Evolutionary conservation across 2,888 invertebrate species (phyloP).

Genomic region (Caenorhabditis parvicauda): DNA sequence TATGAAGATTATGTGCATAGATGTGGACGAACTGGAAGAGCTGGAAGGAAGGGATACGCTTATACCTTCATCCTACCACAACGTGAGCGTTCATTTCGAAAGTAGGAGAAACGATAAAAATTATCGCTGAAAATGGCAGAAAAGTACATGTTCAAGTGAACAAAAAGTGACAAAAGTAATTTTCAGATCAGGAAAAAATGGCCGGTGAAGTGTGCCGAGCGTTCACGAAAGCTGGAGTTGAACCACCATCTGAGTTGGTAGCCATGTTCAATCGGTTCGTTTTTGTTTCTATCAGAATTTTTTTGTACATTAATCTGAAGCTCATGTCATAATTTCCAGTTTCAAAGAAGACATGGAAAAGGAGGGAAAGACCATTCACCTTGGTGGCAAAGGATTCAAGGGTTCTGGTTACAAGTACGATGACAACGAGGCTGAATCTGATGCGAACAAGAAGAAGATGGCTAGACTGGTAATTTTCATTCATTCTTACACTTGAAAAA

Average conservation of each 20-base stretch:
- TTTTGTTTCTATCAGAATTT: no score
- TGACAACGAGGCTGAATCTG: slow-evolving; percentile 92
- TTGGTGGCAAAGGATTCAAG: slow-evolving; percentile 70
- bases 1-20: slow-evolving; percentile 99
- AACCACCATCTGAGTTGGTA: slow-evolving; percentile 74
- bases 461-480: slow-evolving; percentile 81
- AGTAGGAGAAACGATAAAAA: not conserved
- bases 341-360: slow-evolving; percentile 87
- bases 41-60: slow-evolving; percentile 91
- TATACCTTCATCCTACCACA: slow-evolving; percentile 95
- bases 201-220: slow-evolving; percentile 81
- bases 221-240: slow-evolving; percentile 75
- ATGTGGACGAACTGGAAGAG: slow-evolving; percentile 69
- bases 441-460: slow-evolving; percentile 91
- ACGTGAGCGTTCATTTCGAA: slow-evolving; percentile 18
- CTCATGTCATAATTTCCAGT: no score
- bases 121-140: not conserved
- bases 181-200: slow-evolving; percentile 76
- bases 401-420: slow-evolving; percentile 92
- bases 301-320: no score
- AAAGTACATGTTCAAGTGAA: not conserved
- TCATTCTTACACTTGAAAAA: not conserved
- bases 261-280: slow-evolving; percentile 80
- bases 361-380: slow-evolving; percentile 69
- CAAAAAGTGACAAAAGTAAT: not conserved